Conservation (phyloP, 2,888 invertebrate species). For the Leucoptera coffeella region DNA sequence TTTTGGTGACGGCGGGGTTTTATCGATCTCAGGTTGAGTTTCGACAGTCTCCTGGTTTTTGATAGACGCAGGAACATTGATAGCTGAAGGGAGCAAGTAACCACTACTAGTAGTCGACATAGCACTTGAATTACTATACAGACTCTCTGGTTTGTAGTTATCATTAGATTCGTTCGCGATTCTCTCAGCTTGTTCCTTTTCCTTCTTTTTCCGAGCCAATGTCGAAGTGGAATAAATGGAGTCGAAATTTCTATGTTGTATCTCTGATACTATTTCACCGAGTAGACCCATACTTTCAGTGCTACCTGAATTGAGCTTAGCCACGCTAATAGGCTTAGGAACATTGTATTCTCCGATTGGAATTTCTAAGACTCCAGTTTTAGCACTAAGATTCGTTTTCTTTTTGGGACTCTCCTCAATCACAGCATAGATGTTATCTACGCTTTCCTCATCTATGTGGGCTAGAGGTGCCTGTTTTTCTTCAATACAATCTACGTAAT, state of each 20-base stretch:
- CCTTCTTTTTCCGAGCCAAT: conserved; percentile 56
- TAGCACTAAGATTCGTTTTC: conserved; percentile 20
- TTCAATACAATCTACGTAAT: conserved; percentile 77
- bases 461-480: conserved; percentile 57
- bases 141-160: conserved; percentile 56
- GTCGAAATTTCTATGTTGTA: conserved; percentile 78
- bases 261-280: conserved; percentile 83
- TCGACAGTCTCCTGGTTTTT: conserved; percentile 13
- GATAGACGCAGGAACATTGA: conserved; percentile 55
- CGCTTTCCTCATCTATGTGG: conserved; percentile 57
- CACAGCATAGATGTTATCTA: conserved; percentile 81
- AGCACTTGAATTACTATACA: conserved; percentile 58
- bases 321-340: conserved; percentile 31
- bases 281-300: conserved; percentile 70
- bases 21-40: conserved; percentile 26
- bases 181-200: conserved; percentile 17
- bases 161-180: conserved; percentile 58
- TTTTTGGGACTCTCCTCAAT: conserved; percentile 71
- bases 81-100: conserved; percentile 66
- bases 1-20: conserved; percentile 32
- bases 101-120: conserved; percentile 66
- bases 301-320: too few relatives aligned
- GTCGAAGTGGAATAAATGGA: conserved; percentile 81
- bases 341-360: conserved; percentile 43
- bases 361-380: conserved; percentile 28